Percentiles rank a stretch among this genome's conserved stretches.
Evolutionary conservation across 2,888 invertebrate species (phyloP).

Genomic region (Sesia bembeciformis): DNA sequence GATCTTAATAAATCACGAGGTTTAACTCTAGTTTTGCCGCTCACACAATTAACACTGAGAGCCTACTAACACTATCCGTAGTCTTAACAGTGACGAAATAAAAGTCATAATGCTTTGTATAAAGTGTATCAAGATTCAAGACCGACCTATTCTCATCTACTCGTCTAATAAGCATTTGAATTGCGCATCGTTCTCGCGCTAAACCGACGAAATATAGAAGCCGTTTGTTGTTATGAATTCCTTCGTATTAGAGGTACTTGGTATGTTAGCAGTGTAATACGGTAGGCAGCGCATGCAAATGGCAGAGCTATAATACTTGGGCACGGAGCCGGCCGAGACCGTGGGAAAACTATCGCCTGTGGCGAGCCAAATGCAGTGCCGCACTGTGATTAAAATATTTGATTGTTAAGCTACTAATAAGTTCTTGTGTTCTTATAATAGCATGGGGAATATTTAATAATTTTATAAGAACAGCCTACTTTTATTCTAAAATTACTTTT

Average conservation of each 20-base stretch:
- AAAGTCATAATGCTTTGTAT: too few relatives aligned
- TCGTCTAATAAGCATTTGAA: constrained; percentile 40
- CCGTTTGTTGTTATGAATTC: constrained; percentile 9
- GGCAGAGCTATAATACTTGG: constrained; percentile 61
- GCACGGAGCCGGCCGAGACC: constrained; percentile 61
- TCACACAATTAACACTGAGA: background rate
- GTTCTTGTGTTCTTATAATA: too few relatives aligned
- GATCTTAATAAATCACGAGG: constrained; percentile 1
- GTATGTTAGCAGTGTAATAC: constrained; percentile 49
- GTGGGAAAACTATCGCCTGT: constrained; percentile 75
- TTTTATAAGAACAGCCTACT: too few relatives aligned
- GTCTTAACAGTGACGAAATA: too few relatives aligned
- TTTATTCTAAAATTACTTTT: too few relatives aligned
- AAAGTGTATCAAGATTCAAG: background rate
- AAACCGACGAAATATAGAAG: constrained; percentile 25
- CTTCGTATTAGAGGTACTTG: constrained; percentile 12
- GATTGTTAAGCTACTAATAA: too few relatives aligned
- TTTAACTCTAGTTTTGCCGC: background rate
- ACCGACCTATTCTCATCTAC: background rate
- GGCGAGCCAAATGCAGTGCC: constrained; percentile 50
- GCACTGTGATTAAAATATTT: constrained; percentile 20
- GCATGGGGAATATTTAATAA: too few relatives aligned
- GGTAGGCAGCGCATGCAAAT: constrained; percentile 68
- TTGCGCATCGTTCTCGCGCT: constrained; percentile 28
- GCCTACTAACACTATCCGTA: too few relatives aligned